A percentile compares a stretch with the other conserved stretches of the same genome.
Evolutionary conservation across 2,797 vertebrate species (phyloP).

Genomic region (Eurystomus glaucurus): DNA sequence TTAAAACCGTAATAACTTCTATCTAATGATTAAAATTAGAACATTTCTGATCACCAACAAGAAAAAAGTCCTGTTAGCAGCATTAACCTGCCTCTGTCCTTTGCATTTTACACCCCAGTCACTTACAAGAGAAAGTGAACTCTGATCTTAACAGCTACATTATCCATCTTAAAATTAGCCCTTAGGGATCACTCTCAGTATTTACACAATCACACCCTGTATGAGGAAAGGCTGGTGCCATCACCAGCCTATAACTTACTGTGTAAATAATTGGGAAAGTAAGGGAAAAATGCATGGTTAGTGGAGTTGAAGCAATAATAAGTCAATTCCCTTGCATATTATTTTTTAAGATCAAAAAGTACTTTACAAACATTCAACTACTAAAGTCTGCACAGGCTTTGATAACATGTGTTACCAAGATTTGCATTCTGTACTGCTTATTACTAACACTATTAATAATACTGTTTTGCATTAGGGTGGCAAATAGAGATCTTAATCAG

Average conservation of each 20-base stretch:
- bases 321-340: neutral
- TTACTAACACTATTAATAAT: constrained; percentile 24
- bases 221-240: neutral
- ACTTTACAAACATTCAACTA: neutral
- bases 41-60: neutral
- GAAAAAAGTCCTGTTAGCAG: neutral
- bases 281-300: neutral
- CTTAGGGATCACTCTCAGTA: neutral
- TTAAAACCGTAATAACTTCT: constrained; percentile 43
- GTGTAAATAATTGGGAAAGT: neutral
- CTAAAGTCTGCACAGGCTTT: neutral
- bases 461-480: neutral
- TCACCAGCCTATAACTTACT: neutral
- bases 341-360: constrained; percentile 26
- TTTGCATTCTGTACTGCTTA: constrained; percentile 30
- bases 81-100: neutral
- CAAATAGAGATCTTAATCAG: neutral
- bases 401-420: constrained; percentile 1
- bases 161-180: neutral
- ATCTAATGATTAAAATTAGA: constrained; percentile 21
- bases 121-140: neutral
- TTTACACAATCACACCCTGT: neutral
- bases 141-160: neutral
- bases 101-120: neutral
- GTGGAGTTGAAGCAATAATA: neutral